These are phyloP conservation scores for Orthosia gothica DNA, from an alignment of 2,888 invertebrate species.

Conservation along the genomic window DNA sequence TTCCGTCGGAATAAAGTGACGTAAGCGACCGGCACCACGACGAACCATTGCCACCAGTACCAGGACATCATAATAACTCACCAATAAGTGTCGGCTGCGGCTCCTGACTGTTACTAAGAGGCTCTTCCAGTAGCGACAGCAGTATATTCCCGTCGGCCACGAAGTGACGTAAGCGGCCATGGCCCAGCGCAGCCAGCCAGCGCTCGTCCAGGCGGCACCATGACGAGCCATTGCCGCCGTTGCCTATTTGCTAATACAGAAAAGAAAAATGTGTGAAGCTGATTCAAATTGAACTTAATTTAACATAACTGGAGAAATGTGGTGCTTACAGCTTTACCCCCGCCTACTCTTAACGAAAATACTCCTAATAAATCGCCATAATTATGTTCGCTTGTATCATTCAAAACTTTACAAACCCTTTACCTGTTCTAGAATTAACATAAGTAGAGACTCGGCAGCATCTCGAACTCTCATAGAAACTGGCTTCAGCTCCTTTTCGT, in stretches of 20 bases:
- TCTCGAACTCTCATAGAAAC: constrained; percentile 99
- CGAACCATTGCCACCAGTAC: constrained; percentile 93
- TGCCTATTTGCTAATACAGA: constrained; percentile 92
- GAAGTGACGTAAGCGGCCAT: constrained; percentile 93
- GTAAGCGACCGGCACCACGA: constrained; percentile 87
- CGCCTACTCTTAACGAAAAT: too few relatives aligned
- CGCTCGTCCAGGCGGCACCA: constrained; percentile 97
- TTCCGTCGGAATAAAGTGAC: constrained; percentile 98
- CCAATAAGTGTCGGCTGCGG: constrained; percentile 97
- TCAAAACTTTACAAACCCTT: neutral
- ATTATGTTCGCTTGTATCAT: too few relatives aligned
- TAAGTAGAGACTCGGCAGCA: constrained; percentile 98
- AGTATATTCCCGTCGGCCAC: constrained; percentile 97
- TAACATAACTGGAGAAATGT: neutral
- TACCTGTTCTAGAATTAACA: constrained; percentile 97
- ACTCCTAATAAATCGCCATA: too few relatives aligned
- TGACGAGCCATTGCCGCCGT: constrained; percentile 94
- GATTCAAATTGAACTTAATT: neutral
- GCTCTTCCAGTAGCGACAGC: constrained; percentile 97
- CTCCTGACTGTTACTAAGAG: constrained; percentile 97
- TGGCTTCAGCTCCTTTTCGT: constrained; percentile 98
- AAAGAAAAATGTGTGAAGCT: neutral
- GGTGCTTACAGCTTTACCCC: neutral
- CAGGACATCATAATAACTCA: constrained; percentile 67
- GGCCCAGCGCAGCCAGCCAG: constrained; percentile 93